These are phyloP conservation scores for Sipunculus nudus DNA, from an alignment of 2,888 invertebrate species.

Conservation along the genomic window DNA sequence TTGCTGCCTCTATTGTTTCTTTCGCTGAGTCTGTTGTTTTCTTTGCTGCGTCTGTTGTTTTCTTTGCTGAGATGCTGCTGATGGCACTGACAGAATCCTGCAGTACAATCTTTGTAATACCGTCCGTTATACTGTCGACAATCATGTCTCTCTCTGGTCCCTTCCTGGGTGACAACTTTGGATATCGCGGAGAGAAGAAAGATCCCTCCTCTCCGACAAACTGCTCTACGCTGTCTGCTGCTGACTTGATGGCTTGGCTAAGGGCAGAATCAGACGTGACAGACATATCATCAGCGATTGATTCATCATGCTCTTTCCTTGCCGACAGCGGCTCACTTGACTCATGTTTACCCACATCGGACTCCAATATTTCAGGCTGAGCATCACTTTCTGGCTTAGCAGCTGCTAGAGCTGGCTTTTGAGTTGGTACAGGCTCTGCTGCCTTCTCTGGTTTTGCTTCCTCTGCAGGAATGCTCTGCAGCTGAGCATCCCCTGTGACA, in stretches of 20 bases:
- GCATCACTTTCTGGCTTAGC: not conserved
- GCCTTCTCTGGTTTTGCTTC: no score
- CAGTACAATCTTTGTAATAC: constrained; percentile 47
- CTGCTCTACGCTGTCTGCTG: constrained; percentile 28
- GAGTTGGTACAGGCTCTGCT: no score
- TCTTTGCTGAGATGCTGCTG: not conserved
- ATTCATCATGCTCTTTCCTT: constrained; percentile 2
- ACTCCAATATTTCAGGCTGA: no score
- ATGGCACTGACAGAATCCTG: constrained; percentile 28
- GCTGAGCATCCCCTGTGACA: no score
- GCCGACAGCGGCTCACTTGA: no score
- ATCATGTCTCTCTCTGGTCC: constrained; percentile 13
- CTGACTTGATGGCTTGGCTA: constrained; percentile 34
- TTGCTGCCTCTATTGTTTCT: not conserved
- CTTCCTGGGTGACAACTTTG: not conserved
- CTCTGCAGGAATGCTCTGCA: no score
- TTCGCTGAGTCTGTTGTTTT: not conserved
- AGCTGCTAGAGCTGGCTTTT: no score
- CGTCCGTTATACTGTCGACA: constrained; percentile 52
- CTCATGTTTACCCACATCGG: no score
- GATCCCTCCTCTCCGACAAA: constrained; percentile 13
- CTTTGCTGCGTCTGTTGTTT: not conserved
- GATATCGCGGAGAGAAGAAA: not conserved
- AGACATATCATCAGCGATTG: constrained; percentile 22
- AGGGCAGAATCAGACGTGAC: constrained; percentile 35